phyloP scores from a whole-genome alignment of 2,888 invertebrate species.

The Mesorhabditis sp. region DNA sequence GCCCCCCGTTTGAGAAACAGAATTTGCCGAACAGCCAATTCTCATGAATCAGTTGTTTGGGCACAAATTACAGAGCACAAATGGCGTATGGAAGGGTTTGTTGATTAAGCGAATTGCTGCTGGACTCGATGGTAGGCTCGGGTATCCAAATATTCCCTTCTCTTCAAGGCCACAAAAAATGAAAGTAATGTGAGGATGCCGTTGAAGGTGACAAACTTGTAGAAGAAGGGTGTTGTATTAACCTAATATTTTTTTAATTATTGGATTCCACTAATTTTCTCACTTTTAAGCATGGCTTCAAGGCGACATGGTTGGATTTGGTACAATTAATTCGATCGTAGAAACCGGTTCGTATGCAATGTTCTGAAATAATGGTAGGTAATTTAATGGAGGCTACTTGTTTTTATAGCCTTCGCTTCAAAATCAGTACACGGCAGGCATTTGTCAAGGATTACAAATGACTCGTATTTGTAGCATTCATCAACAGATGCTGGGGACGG shows the following conservation, averaged over 20 bases:
- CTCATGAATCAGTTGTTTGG: too few relatives aligned
- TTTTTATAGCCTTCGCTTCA: slow-evolving; percentile 33
- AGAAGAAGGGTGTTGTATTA: slow-evolving; percentile 11
- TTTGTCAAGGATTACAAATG: slow-evolving; percentile 17
- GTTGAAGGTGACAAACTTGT: slow-evolving; percentile 20
- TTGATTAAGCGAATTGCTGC: not conserved
- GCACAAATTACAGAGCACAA: too few relatives aligned
- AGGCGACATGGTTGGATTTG: slow-evolving; percentile 21
- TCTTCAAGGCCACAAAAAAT: not conserved
- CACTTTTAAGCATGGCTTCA: slow-evolving; percentile 24
- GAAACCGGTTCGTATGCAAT: slow-evolving; percentile 29
- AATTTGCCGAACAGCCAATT: too few relatives aligned
- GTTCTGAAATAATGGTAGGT: slow-evolving; percentile 19
- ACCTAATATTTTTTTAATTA: not conserved
- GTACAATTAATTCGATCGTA: slow-evolving; percentile 33
- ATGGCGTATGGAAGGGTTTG: too few relatives aligned
- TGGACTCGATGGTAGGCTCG: slow-evolving; percentile 2
- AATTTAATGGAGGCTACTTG: slow-evolving; percentile 16
- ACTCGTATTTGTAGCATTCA: slow-evolving; percentile 33
- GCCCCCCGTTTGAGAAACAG: too few relatives aligned
- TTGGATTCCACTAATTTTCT: not conserved
- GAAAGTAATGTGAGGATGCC: slow-evolving; percentile 10
- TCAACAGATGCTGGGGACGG: slow-evolving; percentile 1
- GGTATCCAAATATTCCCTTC: not conserved
- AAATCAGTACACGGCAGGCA: slow-evolving; percentile 32